A percentile compares a stretch with the other conserved stretches of the same genome.
These are phyloP conservation scores for Ceriagrion tenellum DNA, from an alignment of 2,888 invertebrate species.

Conservation along the genomic window DNA sequence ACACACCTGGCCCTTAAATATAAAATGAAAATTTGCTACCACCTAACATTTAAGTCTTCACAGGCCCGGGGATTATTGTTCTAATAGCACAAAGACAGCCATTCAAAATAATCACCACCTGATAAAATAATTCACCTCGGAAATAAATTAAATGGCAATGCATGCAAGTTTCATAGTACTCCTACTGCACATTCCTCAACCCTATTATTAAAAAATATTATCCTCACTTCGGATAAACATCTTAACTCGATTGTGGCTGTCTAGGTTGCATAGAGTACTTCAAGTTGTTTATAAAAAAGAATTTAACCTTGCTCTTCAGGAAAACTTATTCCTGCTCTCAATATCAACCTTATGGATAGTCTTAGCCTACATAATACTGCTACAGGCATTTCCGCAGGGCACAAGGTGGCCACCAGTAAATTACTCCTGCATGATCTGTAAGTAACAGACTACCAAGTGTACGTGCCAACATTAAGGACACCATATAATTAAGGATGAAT, in stretches of 20 bases:
- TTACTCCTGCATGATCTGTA: background rate
- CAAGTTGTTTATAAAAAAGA: background rate
- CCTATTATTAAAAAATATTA: too few species aligned
- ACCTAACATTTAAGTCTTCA: too few species aligned
- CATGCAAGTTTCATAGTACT: too few species aligned
- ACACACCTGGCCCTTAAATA: too few species aligned
- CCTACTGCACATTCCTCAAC: too few species aligned
- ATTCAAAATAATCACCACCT: too few species aligned
- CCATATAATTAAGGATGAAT: slow-evolving; percentile 6
- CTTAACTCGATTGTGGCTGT: background rate
- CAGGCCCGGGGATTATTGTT: too few species aligned
- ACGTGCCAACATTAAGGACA: slow-evolving; percentile 62
- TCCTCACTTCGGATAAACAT: too few species aligned
- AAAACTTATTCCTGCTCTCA: background rate
- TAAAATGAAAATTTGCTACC: too few species aligned
- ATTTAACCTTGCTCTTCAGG: background rate
- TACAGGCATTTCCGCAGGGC: background rate
- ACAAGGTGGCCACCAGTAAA: background rate
- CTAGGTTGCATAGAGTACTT: background rate
- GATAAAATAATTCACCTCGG: too few species aligned
- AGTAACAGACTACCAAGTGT: slow-evolving; percentile 6
- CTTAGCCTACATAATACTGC: background rate
- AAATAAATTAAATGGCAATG: too few species aligned
- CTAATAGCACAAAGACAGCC: too few species aligned
- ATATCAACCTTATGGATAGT: background rate